Base-by-base conservation (phyloP, 1,140 invertebrate genomes). In the Liolophura sinensis region DNA sequence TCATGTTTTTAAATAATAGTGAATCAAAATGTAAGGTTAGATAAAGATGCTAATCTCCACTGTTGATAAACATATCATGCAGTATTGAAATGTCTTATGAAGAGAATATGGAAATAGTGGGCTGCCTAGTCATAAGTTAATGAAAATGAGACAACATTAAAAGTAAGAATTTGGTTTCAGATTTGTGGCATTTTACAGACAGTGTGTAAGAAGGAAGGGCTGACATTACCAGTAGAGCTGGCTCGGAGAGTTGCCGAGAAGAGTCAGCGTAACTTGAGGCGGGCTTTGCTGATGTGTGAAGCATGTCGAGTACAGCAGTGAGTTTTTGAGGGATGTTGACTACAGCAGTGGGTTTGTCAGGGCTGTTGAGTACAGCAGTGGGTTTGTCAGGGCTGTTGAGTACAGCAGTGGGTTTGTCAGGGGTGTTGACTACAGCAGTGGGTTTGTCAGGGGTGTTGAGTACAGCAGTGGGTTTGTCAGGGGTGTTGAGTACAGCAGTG, bases 251-350 rank as follows among this genome's bases (percentile, higher is more conserved):
- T 99, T 70, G 91, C 94, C 1, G 88, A 90, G 62, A 89, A 90
- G 77, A 93, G 92, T 52, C 89, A 93, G 65, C 86, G 97, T 49
- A 99, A 99, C 88, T 84, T 99, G n/a, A 86, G 98, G 50, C 83
- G 95, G 78, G 97, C 96, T 4, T 85, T 99, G 65, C 86, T 99
- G 1, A 96, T 97, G 91, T 89, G 95, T 72, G 96, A 99, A 85
- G 92, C 95, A 11, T 93, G 92, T 78, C 94, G 92, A 87, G 94
- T 96, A 0, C 92, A 97, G 84, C 90, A 96, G 87, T 92, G 84
- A 79, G 86, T 82, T 46, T 16, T 9, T 50, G 27, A 22, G 20
- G 48, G 18, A n/a, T n/a, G n/a, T n/a, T 20, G 12, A 5, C 24
- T 25, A 7, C 15, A 16, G 12, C 46, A 54, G 31, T 9, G 31